phyloP scores from a whole-genome alignment of 2,113 vertebrate species.

The Oryzias woworae region DNA sequence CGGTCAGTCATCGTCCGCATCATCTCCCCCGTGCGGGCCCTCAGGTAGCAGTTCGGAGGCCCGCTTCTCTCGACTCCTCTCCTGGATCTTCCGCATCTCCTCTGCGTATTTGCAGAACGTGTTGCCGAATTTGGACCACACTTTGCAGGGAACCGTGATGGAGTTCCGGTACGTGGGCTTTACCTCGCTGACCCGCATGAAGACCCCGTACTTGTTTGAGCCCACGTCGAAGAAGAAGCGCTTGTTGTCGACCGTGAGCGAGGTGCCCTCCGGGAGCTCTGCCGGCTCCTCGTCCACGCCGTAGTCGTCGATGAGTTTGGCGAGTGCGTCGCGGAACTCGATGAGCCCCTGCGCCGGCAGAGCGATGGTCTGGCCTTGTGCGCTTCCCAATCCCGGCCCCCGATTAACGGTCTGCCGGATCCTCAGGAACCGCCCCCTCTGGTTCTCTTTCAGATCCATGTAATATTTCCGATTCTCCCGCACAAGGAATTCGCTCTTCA shows the following conservation, averaged over 20 bases:
- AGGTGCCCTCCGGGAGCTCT: slow-evolving; percentile 98
- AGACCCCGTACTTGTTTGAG: slow-evolving; percentile 98
- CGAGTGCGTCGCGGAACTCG: slow-evolving; percentile 97
- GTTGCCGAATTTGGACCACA: slow-evolving; percentile 97
- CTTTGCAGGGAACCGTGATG: slow-evolving; percentile 98
- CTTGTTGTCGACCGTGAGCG: slow-evolving; percentile 98
- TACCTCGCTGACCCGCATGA: slow-evolving; percentile 98
- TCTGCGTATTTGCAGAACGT: slow-evolving; percentile 98
- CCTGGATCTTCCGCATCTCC: slow-evolving; percentile 98
- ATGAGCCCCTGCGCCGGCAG: slow-evolving; percentile 95
- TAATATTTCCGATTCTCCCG: slow-evolving; percentile 99
- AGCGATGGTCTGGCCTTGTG: slow-evolving; percentile 98
- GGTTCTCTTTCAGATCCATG: slow-evolving; percentile 99
- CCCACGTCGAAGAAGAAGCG: slow-evolving; percentile 99
- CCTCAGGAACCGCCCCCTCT: slow-evolving; percentile 97
- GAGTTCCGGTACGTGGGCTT: slow-evolving; percentile 99
- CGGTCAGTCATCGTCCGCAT: slow-evolving; percentile 89
- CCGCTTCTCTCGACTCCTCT: slow-evolving; percentile 94
- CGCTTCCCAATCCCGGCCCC: slow-evolving; percentile 92
- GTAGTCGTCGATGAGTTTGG: slow-evolving; percentile 98
- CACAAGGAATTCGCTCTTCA: slow-evolving; percentile 98
- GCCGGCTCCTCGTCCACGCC: slow-evolving; percentile 98
- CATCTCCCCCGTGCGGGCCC: slow-evolving; percentile 83
- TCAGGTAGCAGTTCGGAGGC: slow-evolving; percentile 86
- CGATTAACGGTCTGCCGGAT: slow-evolving; percentile 98